These are phyloP conservation scores for Nycteola revayana DNA, from an alignment of 2,888 invertebrate genomes.

Conservation along the genomic window DNA sequence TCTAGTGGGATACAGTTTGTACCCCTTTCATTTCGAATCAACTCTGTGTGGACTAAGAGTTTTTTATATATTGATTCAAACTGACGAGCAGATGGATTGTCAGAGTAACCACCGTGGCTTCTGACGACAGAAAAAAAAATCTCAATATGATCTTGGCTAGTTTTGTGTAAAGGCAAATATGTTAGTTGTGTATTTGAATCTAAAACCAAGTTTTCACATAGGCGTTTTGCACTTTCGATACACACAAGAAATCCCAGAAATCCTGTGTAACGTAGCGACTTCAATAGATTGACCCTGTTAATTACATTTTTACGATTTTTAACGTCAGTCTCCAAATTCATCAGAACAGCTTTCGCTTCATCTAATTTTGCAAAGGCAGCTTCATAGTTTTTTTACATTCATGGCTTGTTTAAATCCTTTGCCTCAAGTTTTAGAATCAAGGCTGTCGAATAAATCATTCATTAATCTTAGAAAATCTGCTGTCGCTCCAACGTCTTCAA, in stretches of 20 bases:
- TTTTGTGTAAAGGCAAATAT: too few species aligned
- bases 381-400: constrained; percentile 2
- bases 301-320: background rate
- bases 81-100: too few species aligned
- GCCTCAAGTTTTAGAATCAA: background rate
- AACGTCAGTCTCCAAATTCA: background rate
- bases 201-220: too few species aligned
- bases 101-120: too few species aligned
- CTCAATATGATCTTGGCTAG: too few species aligned
- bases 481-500: background rate
- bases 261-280: constrained; percentile 1
- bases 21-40: too few species aligned
- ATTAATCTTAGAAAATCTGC: background rate
- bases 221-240: too few species aligned
- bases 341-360: background rate
- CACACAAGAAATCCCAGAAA: background rate
- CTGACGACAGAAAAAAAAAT: too few species aligned
- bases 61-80: too few species aligned
- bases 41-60: too few species aligned
- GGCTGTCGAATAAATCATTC: constrained; percentile 1
- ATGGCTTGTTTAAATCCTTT: background rate
- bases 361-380: background rate
- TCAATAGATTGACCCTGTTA: background rate
- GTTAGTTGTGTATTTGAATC: too few species aligned
- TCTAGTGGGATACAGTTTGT: too few species aligned